Conservation (phyloP, 2,797 vertebrate species). For the Paguma larvata region DNA sequence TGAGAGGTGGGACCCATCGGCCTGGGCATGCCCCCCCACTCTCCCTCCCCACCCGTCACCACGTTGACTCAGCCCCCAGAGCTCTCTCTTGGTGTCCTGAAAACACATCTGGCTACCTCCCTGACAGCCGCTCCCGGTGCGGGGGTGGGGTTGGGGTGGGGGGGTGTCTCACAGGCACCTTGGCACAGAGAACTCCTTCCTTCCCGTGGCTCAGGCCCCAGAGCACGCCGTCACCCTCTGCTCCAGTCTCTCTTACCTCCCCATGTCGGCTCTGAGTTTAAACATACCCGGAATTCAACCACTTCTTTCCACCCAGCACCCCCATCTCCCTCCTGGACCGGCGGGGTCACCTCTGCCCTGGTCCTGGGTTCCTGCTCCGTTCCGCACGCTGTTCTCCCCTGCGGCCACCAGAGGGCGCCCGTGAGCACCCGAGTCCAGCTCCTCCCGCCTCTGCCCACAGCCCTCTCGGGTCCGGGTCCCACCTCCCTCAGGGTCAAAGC, state of each 20-base stretch:
- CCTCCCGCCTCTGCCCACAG: background rate
- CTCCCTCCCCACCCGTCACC: too few relatives aligned
- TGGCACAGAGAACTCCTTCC: background rate
- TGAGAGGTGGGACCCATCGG: background rate
- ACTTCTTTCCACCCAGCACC: background rate
- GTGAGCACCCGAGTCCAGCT: background rate
- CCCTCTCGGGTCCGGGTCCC: background rate
- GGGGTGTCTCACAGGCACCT: background rate
- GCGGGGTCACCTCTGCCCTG: fast-evolving
- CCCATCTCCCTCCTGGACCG: background rate
- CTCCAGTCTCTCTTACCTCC: background rate
- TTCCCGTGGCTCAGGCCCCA: background rate
- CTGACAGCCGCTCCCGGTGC: background rate
- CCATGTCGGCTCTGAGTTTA: background rate
- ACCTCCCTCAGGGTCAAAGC: background rate
- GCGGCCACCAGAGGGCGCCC: background rate
- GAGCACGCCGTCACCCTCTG: background rate
- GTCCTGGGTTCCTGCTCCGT: background rate
- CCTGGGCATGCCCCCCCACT: background rate
- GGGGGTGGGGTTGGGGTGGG: background rate
- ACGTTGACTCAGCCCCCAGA: fast-evolving
- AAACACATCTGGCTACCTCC: background rate
- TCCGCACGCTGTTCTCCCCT: background rate
- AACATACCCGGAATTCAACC: background rate
- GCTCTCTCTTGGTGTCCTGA: background rate